Evolutionary conservation across 2,113 vertebrate species (phyloP), one percentile per base, ranked within the genome.

Genomic region (Pollimyrus isidori): DNA sequence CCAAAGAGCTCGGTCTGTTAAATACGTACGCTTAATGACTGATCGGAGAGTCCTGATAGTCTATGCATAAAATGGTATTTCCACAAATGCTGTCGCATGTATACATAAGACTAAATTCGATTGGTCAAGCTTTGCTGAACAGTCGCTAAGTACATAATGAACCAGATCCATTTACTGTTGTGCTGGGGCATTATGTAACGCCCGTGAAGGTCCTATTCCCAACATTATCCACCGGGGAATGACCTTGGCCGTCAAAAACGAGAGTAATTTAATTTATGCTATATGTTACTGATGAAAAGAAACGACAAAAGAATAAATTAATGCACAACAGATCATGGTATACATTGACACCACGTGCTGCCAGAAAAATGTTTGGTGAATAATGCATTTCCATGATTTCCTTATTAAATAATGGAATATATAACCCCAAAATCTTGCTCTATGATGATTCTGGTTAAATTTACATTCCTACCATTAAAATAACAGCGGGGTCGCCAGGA

Each of bases 161-260:
- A 84, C 35, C 53, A 42, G 42, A 89, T 89, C 46, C 83, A 88
- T 49, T 50, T 62, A 88, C 26, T 89, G 50, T 89, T 88, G 46
- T 7, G n/a, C 56, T 53, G 39, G 23, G 69, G 52, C 50, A 83
- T 91, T 90, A 88, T 89, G 91, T 92, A 94, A 95, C 92, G 88
- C 56, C 62, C n/a, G 11, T 23, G 52, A 89, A 84, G 62, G 88
- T 92, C 92, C 90, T 88, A 92, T 92, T 89, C 91, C 89, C 91
- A 92, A 91, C 89, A 91, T 92, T 92, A 93, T 90, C 91, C 92
- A 93, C 92, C 91, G 92, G 87, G 91, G 91, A 89, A 93, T 95
- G 95, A 95, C 95, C 95, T 96, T 96, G 94, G 95, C 91, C 92
- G 82, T 53, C 87, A 90, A 91, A 90, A 90, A 83, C 88, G 49